Conservation (phyloP, 1,140 invertebrate genomes). For the Saccostrea glomerata region DNA sequence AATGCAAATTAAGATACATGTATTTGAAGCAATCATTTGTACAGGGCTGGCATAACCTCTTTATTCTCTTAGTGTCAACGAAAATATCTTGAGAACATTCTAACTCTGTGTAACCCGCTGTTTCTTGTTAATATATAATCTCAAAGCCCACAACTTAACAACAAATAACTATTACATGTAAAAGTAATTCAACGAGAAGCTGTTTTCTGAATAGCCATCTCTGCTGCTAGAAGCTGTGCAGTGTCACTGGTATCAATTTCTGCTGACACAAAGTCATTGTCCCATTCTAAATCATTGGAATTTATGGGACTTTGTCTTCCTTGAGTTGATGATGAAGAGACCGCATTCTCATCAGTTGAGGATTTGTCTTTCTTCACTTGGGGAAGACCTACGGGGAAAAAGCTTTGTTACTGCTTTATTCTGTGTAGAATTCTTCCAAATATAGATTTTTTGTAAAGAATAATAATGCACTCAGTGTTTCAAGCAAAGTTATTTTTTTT, state of each 20-base stretch:
- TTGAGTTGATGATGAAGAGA: slow-evolving; percentile 57
- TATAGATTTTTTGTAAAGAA: neutral
- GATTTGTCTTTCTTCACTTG: slow-evolving; percentile 66
- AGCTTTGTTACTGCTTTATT: neutral
- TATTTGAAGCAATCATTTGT: neutral
- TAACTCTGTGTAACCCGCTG: no score
- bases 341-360: slow-evolving; percentile 67
- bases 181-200: neutral
- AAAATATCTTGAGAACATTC: neutral
- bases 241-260: slow-evolving; percentile 55
- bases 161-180: neutral
- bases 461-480: neutral
- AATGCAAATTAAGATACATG: neutral
- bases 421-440: neutral
- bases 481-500: neutral
- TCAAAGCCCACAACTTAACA: neutral
- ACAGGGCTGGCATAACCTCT: neutral
- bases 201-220: slow-evolving; percentile 42
- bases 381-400: slow-evolving; percentile 65
- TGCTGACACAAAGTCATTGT: slow-evolving; percentile 75
- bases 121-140: neutral
- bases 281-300: slow-evolving; percentile 77
- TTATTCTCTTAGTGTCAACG: neutral
- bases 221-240: slow-evolving; percentile 43
- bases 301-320: slow-evolving; percentile 68